Evolutionary conservation across 2,113 vertebrate species (phyloP).

Genomic region (Grantiella picta): DNA sequence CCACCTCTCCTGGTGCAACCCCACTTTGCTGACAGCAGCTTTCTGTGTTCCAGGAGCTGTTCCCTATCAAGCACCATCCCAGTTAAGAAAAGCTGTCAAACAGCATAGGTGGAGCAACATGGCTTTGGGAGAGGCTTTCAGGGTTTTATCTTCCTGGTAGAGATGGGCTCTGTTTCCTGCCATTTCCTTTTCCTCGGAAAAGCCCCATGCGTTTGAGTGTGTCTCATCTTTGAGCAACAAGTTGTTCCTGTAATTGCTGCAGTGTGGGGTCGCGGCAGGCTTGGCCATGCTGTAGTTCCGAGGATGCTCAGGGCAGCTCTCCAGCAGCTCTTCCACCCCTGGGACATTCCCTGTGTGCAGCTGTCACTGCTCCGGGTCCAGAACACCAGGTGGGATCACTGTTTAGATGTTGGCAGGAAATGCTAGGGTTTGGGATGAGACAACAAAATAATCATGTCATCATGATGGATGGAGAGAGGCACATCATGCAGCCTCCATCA

Average conservation of each 20-base stretch:
- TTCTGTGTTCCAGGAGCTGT: background rate
- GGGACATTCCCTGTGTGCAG: background rate
- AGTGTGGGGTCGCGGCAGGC: accelerated
- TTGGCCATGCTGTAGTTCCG: background rate
- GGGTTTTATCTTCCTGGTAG: background rate
- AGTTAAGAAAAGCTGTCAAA: background rate
- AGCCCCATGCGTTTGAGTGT: background rate
- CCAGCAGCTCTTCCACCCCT: background rate
- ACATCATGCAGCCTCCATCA: accelerated
- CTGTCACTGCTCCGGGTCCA: background rate
- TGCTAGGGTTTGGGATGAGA: background rate
- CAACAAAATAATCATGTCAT: background rate
- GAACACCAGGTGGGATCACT: accelerated
- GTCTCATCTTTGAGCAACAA: background rate
- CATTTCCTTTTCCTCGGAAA: background rate
- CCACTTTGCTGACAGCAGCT: background rate
- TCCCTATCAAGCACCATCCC: background rate
- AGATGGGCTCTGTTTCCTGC: background rate
- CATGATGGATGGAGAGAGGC: background rate
- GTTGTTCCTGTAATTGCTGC: background rate
- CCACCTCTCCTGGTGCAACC: background rate
- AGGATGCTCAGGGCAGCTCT: background rate
- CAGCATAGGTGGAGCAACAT: background rate
- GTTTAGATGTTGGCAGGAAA: background rate
- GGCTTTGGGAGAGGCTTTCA: background rate